phyloP scores from a whole-genome alignment of 2,888 invertebrate genomes.

The Ligdia adustata region DNA sequence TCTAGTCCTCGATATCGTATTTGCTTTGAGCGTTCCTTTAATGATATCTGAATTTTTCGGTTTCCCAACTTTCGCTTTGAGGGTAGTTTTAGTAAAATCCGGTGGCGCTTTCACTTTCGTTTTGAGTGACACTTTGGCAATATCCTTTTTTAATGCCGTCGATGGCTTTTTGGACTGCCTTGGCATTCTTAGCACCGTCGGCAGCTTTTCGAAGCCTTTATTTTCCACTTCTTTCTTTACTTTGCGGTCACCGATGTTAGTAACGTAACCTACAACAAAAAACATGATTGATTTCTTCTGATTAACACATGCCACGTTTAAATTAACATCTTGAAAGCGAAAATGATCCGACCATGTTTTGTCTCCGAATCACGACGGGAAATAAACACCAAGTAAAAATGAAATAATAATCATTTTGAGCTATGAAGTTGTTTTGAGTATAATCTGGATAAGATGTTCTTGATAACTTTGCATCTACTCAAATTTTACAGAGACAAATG shows the following conservation, averaged over 20 bases:
- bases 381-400: too few relatives aligned
- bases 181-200: conserved; percentile 9
- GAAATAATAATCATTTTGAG: too few relatives aligned
- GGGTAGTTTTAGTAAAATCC: conserved; percentile 3
- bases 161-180: conserved; percentile 15
- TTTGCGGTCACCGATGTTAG: conserved; percentile 24
- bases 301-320: conserved; percentile 3
- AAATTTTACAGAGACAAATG: too few relatives aligned
- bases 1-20: conserved; percentile 7
- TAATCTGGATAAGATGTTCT: too few relatives aligned
- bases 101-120: conserved; percentile 10
- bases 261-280: conserved; percentile 28
- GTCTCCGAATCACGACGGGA: too few relatives aligned
- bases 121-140: not conserved
- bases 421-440: too few relatives aligned
- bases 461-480: too few relatives aligned
- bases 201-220: conserved; percentile 13
- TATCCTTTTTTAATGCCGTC: conserved; percentile 2
- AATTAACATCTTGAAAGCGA: conserved; percentile 1
- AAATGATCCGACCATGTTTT: too few relatives aligned
- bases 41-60: not conserved
- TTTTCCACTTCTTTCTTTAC: conserved; percentile 17
- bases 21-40: conserved; percentile 3
- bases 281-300: conserved; percentile 22
- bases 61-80: conserved; percentile 6